Percentiles rank a stretch among this genome's conserved stretches.
phyloP scores from a whole-genome alignment of 1,140 invertebrate genomes.

The Papilio xuthus region DNA sequence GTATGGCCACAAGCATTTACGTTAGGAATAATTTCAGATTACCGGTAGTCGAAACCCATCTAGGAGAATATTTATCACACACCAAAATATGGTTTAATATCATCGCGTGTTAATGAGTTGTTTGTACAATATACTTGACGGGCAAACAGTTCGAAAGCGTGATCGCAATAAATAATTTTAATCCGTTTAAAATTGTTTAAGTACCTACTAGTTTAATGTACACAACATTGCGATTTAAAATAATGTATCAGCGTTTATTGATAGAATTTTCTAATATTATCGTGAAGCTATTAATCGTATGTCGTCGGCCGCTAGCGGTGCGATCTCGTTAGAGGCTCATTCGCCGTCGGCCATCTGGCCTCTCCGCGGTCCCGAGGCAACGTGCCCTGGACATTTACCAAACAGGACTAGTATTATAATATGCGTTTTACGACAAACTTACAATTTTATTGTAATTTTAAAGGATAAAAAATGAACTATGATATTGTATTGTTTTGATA shows the following conservation, averaged over 20 bases:
- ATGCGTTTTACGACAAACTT: neutral
- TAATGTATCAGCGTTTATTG: neutral
- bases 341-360: conserved; percentile 64
- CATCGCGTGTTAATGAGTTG: conserved; percentile 13
- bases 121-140: conserved; percentile 14
- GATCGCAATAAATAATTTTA: conserved; percentile 14
- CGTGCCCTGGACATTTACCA: neutral
- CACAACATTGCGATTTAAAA: neutral
- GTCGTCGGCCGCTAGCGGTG: conserved; percentile 25
- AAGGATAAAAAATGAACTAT: neutral
- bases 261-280: neutral
- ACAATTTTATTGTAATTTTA: neutral
- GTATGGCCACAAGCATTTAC: neutral
- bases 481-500: neutral
- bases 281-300: neutral
- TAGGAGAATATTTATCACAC: neutral
- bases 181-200: neutral
- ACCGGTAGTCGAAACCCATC: neutral
- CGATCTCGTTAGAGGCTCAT: conserved; percentile 62
- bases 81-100: neutral
- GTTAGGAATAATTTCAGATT: neutral
- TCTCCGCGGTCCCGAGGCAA: conserved; percentile 42
- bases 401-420: conserved; percentile 3
- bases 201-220: neutral
- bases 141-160: conserved; percentile 14